Evolutionary conservation across 2,797 vertebrate species (phyloP), one percentile per base, ranked within the genome.

Genomic region (Strix occidentalis): DNA sequence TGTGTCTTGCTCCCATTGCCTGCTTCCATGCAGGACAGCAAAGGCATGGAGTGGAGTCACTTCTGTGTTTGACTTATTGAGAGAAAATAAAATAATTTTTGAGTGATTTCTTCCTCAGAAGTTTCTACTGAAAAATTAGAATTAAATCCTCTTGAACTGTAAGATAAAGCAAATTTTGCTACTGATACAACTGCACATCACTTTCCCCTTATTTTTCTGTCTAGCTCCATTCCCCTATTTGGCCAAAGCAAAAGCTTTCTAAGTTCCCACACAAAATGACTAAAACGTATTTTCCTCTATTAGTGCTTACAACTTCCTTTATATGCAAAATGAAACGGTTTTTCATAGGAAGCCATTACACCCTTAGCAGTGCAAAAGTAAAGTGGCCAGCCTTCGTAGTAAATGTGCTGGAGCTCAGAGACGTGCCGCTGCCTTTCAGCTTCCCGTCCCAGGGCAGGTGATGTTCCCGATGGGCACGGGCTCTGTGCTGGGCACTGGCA

Each of bases 91-190:
- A 66, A 58, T 60, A 25, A 33, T 56, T 78, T 89, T n/a, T 43
- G 71, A 84, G 18, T 91, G 60, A 89, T 80, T 93, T 48, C 61
- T 26, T 13, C 53, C 41, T 84, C 56, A 37, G 35, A 35, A 48
- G 58, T 69, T 94, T 94, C 85, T 71, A 79, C 86, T 90, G 84
- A 83, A 41, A 48, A 76, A 58, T 58, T 33, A 37, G 24, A 57
- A 58, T 29, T 35, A 45, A 74, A 64, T 15, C 11, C 24, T 64
- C 68, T 21, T 43, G 51, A 69, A 54, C 16, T 43, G n/a, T 19
- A 53, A 53, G 35, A 35, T n/a, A 28, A 63, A n/a, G 29, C 10
- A 31, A 24, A 26, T n/a, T 76, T 53, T 33, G 11, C 37, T 65
- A 29, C 33, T 37, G 26, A n/a, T 29, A 45, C 20, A 56, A 33